phyloP scores from a whole-genome alignment of 1,140 invertebrate genomes.

The Pissodes strobi region DNA sequence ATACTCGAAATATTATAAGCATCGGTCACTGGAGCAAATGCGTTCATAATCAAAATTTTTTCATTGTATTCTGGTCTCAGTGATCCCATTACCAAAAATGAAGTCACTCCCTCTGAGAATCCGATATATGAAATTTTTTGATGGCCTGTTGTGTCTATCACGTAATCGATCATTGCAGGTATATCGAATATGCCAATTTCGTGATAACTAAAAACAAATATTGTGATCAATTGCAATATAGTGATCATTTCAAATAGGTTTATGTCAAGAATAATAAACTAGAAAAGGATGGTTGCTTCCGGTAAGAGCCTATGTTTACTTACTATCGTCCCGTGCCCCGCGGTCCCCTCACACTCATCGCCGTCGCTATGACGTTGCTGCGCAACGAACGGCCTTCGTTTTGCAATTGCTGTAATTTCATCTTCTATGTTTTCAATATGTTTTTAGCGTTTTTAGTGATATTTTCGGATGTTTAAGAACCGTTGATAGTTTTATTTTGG shows the following conservation, averaged over 20 bases:
- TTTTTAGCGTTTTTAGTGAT: too few relatives aligned
- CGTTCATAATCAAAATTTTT: slow-evolving; percentile 55
- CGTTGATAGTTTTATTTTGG: too few relatives aligned
- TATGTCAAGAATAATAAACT: background rate
- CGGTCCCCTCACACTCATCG: too few relatives aligned
- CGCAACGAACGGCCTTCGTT: too few relatives aligned
- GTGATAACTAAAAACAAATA: slow-evolving; percentile 40
- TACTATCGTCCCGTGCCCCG: too few relatives aligned
- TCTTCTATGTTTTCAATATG: too few relatives aligned
- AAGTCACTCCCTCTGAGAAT: slow-evolving; percentile 64
- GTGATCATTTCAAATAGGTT: too few relatives aligned
- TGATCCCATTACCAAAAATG: slow-evolving; percentile 60
- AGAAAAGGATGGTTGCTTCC: too few relatives aligned
- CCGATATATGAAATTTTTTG: slow-evolving; percentile 61
- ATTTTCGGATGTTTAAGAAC: too few relatives aligned
- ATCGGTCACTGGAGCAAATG: slow-evolving; percentile 19
- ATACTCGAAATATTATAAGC: slow-evolving; percentile 12
- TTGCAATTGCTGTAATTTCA: too few relatives aligned
- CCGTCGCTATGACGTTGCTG: too few relatives aligned
- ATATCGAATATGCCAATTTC: slow-evolving; percentile 62
- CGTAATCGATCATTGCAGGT: slow-evolving; percentile 64
- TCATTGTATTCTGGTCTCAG: slow-evolving; percentile 60
- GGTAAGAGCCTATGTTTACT: too few relatives aligned
- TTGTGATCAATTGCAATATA: background rate
- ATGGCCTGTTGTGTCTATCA: slow-evolving; percentile 48